Conservation (phyloP, 2,888 invertebrate genomes). For the Phengaris arion region DNA sequence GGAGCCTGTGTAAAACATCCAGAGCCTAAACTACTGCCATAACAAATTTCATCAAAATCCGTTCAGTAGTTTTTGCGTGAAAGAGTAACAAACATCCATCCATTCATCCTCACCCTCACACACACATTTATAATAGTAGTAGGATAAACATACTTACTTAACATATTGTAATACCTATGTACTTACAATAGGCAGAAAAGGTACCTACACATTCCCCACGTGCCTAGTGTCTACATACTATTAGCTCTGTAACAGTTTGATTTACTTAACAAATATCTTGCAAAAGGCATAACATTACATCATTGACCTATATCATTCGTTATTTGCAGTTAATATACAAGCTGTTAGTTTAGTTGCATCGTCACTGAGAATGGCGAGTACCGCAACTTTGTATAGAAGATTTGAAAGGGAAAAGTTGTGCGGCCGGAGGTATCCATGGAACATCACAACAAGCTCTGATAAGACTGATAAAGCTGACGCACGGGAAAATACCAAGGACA, state of each 20-base stretch:
- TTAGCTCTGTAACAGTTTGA: constrained; percentile 15
- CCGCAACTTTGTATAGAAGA: constrained; percentile 85
- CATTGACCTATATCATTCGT: constrained; percentile 16
- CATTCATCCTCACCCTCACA: too few relatives aligned
- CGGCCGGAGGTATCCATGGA: constrained; percentile 88
- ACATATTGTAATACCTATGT: neutral
- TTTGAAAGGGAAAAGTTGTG: constrained; percentile 88
- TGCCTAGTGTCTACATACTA: neutral
- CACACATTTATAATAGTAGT: too few relatives aligned
- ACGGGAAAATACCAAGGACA: constrained; percentile 48
- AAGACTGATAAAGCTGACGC: constrained; percentile 49
- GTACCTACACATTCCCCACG: neutral
- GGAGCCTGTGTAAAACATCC: too few relatives aligned
- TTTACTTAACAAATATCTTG: constrained; percentile 16
- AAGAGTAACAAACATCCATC: too few relatives aligned
- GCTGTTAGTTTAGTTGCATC: constrained; percentile 83
- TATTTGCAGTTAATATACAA: constrained; percentile 81
- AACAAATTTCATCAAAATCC: too few relatives aligned
- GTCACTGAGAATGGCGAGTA: constrained; percentile 83
- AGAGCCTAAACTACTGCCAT: too few relatives aligned
- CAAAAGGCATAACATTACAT: neutral
- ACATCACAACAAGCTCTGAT: constrained; percentile 44
- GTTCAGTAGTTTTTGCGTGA: too few relatives aligned
- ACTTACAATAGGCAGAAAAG: too few relatives aligned
- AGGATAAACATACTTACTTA: too few relatives aligned